Base-by-base conservation (phyloP, 2,888 invertebrate species). In the Druceiella hillmani region DNA sequence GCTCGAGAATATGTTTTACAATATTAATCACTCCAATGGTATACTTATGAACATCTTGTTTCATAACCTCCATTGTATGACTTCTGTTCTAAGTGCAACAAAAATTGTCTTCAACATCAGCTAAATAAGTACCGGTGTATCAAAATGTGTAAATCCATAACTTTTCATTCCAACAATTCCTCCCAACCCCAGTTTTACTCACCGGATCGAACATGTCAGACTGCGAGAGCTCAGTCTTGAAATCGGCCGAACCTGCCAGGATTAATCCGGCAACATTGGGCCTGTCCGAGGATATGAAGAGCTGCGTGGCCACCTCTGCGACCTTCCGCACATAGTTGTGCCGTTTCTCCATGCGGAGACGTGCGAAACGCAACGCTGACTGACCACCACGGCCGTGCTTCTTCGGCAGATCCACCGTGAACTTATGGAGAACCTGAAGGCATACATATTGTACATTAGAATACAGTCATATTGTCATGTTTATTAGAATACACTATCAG, bases 331-430 rank as follows among this genome's bases (percentile, higher is more conserved):
- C 97, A 62, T 99, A 99, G 68, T 99, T 99, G 76, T 99, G 99
- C 44, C 99, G 79, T 61, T 99, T 99, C 74, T 99, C 99, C 95
- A 99, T 97, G 54, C 99, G 83, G 50, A 99, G 78, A 70, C 99
- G 91, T 10, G 99, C 99, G 69, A 99, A 99, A 83, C 99, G 97
- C 48, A 99, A 72, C 22, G 99, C 99, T 4, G 99, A 99, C 69
- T 99, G 99, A 79, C 99, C 99, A 75, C 99, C 99, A 64, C 99
- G 86, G 10, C 99, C 99, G 74, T 99, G 99, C 69, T 99, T 99
- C 73, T 99, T 99, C 2, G 99, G 99, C 53, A 99, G 75, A 64
- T 99, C 99, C 3, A 99, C 99, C 1, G 91, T 92, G 66, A 97
- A 97, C 61, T 95, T 95, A 70, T 94, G 93, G 28, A 95, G 76